Percentiles rank a stretch among this genome's conserved stretches.
These are phyloP conservation scores for Okapia johnstoni DNA, from an alignment of 2,113 vertebrate species.

Conservation along the genomic window DNA sequence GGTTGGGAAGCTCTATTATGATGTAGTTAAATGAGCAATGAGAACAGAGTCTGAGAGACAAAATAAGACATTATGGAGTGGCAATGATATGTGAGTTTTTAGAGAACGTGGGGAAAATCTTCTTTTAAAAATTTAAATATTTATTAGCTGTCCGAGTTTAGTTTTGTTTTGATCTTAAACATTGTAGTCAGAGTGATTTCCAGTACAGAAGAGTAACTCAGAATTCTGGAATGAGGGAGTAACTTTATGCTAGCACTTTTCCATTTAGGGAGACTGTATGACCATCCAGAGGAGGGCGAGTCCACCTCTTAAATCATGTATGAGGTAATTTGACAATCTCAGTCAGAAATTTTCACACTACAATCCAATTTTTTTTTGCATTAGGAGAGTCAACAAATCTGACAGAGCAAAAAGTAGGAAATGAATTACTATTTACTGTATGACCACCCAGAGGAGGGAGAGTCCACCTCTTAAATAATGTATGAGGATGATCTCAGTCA, in stretches of 20 bases:
- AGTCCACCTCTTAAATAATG: background rate
- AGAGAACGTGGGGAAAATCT: background rate
- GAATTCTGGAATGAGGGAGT: background rate
- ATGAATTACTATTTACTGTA: background rate
- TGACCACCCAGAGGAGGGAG: background rate
- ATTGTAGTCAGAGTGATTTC: background rate
- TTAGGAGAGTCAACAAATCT: background rate
- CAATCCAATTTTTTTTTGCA: background rate
- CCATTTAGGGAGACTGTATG: background rate
- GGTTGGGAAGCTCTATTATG: background rate
- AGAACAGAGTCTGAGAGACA: background rate
- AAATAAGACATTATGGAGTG: background rate
- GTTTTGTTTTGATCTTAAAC: background rate
- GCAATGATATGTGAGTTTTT: background rate
- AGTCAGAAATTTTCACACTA: background rate
- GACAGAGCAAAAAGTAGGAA: background rate
- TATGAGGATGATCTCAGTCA: background rate
- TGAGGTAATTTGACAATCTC: background rate
- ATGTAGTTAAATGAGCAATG: background rate
- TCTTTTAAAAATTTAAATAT: background rate
- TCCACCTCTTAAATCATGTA: background rate
- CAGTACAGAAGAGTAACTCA: background rate
- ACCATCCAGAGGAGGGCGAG: background rate
- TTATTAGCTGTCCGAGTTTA: background rate
- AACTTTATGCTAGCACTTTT: background rate